Percentiles rank a stretch among this genome's conserved stretches.
Evolutionary conservation across 2,113 vertebrate species (phyloP).

Genomic region (Gymnogyps californianus): DNA sequence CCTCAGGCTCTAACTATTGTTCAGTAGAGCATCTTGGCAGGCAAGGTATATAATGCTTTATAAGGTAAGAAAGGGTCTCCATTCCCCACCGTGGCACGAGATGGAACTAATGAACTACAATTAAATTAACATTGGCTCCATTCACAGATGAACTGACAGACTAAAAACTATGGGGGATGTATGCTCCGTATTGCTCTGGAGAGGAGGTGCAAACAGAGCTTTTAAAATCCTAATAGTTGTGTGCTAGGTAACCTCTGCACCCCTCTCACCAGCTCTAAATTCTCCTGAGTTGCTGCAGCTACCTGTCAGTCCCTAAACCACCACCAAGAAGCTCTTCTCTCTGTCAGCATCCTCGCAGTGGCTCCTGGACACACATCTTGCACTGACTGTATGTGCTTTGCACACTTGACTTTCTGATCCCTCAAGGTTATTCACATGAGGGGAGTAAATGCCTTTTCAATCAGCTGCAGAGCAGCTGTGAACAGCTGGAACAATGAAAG

Average conservation of each 20-base stretch:
- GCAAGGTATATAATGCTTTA: background rate
- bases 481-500: background rate
- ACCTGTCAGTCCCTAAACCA: background rate
- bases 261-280: background rate
- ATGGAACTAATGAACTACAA: constrained; percentile 16
- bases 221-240: background rate
- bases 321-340: background rate
- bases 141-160: constrained; percentile 1
- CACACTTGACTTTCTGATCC: background rate
- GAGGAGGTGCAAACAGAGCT: background rate
- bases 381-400: background rate
- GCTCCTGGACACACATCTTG: background rate
- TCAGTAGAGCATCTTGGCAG: background rate
- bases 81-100: background rate
- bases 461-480: background rate
- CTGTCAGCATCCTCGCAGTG: background rate
- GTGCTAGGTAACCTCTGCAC: background rate
- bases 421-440: background rate
- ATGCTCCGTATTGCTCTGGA: background rate
- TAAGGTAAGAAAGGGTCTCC: constrained; percentile 8
- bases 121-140: background rate
- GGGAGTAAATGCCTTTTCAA: background rate
- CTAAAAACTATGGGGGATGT: background rate
- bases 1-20: background rate
- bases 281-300: background rate